These are phyloP conservation scores for Tilapia sparmanii DNA, from an alignment of 2,113 vertebrate species.

Conservation along the genomic window DNA sequence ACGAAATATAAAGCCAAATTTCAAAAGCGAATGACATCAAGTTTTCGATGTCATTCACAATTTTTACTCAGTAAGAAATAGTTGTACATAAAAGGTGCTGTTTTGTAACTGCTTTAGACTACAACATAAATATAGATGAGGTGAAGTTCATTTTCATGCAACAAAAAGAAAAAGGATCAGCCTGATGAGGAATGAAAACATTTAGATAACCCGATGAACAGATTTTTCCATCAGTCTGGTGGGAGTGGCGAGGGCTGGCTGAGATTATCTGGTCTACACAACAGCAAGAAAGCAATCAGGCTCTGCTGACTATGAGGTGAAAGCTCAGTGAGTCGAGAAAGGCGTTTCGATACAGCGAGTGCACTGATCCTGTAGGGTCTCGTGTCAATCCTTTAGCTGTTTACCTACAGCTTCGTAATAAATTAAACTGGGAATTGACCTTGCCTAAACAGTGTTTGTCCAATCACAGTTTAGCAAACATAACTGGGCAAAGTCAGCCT, in stretches of 20 bases:
- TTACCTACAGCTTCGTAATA: neutral
- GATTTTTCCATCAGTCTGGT: conserved; percentile 5
- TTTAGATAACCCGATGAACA: neutral
- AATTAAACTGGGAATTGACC: neutral
- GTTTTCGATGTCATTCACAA: neutral
- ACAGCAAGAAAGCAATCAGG: conserved; percentile 25
- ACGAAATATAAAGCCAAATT: neutral
- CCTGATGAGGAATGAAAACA: neutral
- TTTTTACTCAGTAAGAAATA: neutral
- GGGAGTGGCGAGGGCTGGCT: neutral
- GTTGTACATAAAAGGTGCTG: neutral
- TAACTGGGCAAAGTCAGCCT: neutral
- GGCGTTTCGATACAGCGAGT: neutral
- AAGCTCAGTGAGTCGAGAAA: neutral
- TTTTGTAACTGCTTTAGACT: neutral
- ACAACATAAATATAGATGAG: neutral
- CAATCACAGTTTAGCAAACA: neutral
- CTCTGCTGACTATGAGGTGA: conserved; percentile 1
- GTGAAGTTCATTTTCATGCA: neutral
- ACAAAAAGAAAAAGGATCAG: neutral
- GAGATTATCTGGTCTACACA: conserved; percentile 27
- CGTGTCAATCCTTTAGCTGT: neutral
- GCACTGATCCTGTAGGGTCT: neutral
- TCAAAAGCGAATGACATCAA: neutral
- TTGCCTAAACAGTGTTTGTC: neutral